A percentile compares a stretch with the other conserved stretches of the same genome.
phyloP scores from a whole-genome alignment of 2,113 vertebrate genomes.

The Cepphus grylle region DNA sequence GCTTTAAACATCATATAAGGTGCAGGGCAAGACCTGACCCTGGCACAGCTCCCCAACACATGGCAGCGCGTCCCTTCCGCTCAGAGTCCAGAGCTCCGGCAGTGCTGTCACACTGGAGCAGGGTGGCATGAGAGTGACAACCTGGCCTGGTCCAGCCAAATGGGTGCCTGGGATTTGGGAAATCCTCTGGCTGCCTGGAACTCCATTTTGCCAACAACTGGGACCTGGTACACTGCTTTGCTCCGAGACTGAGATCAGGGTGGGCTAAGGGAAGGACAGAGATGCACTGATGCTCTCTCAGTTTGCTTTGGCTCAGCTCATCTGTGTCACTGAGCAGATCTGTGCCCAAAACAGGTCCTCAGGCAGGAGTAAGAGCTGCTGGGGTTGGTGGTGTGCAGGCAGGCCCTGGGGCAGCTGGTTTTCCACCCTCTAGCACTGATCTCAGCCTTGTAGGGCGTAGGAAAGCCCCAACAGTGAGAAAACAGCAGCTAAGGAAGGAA shows the following conservation, averaged over 20 bases:
- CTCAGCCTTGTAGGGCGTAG: background rate
- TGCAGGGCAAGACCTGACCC: background rate
- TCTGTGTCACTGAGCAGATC: background rate
- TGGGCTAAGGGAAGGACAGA: background rate
- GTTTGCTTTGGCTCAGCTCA: background rate
- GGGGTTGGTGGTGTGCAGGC: background rate
- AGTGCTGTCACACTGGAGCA: background rate
- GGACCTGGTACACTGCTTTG: background rate
- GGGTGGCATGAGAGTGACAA: background rate
- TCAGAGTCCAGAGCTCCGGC: background rate
- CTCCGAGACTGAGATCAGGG: background rate
- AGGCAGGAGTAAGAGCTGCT: background rate
- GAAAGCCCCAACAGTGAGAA: background rate
- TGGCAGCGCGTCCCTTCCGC: fast-evolving
- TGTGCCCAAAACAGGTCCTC: background rate
- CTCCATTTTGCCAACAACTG: background rate
- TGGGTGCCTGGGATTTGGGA: background rate
- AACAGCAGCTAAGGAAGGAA: background rate
- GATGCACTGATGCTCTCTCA: background rate
- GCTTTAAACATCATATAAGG: background rate
- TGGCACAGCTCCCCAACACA: background rate
- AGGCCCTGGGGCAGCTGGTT: background rate
- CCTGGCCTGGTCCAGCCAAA: background rate
- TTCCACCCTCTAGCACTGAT: background rate
- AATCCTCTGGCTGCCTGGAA: background rate